Conservation (phyloP, 2,113 vertebrate species). For the Ovibos moschatus region DNA sequence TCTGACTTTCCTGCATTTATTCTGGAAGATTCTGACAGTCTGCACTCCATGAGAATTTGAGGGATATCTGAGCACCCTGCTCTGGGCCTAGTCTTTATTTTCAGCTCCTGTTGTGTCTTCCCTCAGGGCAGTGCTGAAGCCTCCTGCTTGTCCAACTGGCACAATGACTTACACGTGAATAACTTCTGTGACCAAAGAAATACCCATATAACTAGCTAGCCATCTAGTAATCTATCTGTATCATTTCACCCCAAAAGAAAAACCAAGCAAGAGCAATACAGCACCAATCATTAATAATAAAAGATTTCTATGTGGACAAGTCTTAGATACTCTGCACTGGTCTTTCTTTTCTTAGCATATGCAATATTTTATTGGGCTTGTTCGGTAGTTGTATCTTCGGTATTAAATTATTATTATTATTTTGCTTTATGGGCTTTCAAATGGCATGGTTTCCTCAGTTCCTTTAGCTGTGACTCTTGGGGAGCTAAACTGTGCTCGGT, state of each 20-base stretch:
- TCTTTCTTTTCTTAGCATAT: background rate
- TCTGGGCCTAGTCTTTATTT: background rate
- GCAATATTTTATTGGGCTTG: background rate
- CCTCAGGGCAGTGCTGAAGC: background rate
- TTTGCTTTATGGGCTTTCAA: background rate
- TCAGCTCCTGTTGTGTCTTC: background rate
- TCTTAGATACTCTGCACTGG: background rate
- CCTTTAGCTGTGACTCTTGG: no score
- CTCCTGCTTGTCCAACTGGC: background rate
- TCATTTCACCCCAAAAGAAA: background rate
- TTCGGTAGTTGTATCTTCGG: rapidly evolving
- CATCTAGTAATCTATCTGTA: background rate
- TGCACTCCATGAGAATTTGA: background rate
- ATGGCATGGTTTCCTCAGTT: background rate
- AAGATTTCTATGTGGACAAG: background rate
- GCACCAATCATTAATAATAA: background rate
- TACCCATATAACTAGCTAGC: background rate
- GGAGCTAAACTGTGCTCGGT: background rate
- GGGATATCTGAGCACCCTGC: background rate
- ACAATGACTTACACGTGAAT: background rate
- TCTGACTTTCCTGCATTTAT: background rate
- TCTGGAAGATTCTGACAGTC: background rate
- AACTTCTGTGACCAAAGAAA: background rate
- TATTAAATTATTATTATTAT: background rate
- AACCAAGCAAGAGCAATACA: background rate